phyloP scores from a whole-genome alignment of 2,797 vertebrate genomes.

The Myotis vivesi region DNA sequence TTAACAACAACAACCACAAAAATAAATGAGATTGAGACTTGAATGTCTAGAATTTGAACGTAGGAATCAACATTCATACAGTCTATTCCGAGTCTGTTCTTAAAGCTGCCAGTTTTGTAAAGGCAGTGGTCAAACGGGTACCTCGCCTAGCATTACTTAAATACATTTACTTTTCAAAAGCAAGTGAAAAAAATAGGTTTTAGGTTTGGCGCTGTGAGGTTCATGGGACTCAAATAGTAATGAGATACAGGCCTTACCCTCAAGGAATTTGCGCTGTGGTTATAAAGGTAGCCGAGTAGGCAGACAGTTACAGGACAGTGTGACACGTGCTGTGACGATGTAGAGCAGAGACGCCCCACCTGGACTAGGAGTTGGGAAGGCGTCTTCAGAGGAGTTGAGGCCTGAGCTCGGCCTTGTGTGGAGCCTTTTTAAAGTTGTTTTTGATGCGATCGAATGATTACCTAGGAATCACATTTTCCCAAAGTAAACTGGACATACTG shows the following conservation, averaged over 20 bases:
- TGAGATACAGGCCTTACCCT: neutral
- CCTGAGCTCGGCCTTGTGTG: rapidly evolving
- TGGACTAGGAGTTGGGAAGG: neutral
- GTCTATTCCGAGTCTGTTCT: neutral
- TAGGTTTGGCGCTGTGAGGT: neutral
- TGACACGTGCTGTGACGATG: neutral
- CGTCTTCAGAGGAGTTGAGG: neutral
- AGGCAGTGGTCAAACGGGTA: neutral
- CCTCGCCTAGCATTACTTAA: neutral
- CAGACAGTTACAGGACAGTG: neutral
- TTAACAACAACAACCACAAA: too few species aligned
- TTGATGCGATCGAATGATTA: neutral
- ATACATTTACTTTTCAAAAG: neutral
- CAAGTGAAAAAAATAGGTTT: neutral
- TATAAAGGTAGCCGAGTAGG: neutral
- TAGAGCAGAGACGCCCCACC: rapidly evolving
- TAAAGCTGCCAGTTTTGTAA: neutral
- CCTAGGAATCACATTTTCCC: neutral
- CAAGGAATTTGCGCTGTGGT: neutral
- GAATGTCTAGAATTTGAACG: neutral
- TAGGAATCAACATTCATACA: neutral
- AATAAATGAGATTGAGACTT: neutral
- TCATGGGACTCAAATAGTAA: neutral
- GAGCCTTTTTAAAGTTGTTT: neutral
- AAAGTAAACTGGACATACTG: neutral